Evolutionary conservation across 2,797 vertebrate species (phyloP).

Genomic region (Pristis pectinata): DNA sequence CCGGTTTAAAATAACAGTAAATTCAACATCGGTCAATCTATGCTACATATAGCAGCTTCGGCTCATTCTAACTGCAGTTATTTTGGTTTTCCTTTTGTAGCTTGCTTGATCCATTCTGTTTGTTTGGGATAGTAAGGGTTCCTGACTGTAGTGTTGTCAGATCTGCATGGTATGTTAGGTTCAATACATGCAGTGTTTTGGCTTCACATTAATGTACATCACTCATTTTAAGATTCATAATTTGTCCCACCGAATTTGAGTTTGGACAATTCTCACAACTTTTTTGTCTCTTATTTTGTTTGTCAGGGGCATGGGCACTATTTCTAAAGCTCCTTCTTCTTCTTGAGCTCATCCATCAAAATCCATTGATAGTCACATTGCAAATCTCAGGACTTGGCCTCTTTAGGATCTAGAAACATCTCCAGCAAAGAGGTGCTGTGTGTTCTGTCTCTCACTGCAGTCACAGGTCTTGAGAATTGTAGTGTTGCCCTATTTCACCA

Average conservation of each 20-base stretch:
- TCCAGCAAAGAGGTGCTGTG: too few relatives aligned
- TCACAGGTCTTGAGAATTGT: too few relatives aligned
- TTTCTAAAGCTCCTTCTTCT: too few relatives aligned
- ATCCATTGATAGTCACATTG: too few relatives aligned
- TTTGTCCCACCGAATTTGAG: neutral
- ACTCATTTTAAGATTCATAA: neutral
- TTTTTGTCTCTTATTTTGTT: too few relatives aligned
- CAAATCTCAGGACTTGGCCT: too few relatives aligned
- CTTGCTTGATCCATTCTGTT: neutral
- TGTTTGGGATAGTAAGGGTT: neutral
- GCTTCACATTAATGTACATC: neutral
- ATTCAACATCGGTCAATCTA: neutral
- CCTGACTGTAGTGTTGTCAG: neutral
- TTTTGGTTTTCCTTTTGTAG: neutral
- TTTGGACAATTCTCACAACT: neutral
- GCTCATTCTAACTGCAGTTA: neutral
- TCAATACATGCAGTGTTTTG: neutral
- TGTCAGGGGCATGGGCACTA: too few relatives aligned
- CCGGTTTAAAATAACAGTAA: neutral
- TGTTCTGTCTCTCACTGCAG: too few relatives aligned
- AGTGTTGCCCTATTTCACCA: too few relatives aligned
- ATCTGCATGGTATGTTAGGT: neutral
- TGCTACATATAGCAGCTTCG: neutral
- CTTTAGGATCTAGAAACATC: too few relatives aligned
- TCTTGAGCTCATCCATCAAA: too few relatives aligned